Evolutionary conservation across 1,140 invertebrate species (phyloP).

Genomic region (Drosophila ironensis): DNA sequence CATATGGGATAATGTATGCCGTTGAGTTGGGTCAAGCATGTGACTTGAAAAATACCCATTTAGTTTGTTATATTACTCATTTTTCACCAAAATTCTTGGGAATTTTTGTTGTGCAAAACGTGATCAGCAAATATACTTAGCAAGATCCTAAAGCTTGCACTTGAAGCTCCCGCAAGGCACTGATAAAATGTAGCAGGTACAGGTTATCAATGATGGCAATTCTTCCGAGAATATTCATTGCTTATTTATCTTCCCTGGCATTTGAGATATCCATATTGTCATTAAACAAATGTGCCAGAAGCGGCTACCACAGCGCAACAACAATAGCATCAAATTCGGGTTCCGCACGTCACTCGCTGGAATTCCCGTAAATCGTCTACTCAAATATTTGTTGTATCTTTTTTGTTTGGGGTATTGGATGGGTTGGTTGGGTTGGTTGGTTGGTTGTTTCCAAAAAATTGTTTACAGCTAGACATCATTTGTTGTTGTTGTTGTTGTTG

Average conservation of each 20-base stretch:
- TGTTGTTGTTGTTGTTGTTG: constrained; percentile 3
- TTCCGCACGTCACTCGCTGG: constrained; percentile 73
- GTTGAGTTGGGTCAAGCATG: too few relatives aligned
- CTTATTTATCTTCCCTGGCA: constrained; percentile 18
- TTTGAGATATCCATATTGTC: constrained; percentile 68
- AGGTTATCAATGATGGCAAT: background rate
- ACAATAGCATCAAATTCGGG: constrained; percentile 53
- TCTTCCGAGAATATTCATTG: background rate
- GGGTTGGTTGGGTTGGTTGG: constrained; percentile 9
- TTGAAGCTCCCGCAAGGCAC: too few relatives aligned
- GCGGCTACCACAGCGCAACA: constrained; percentile 44
- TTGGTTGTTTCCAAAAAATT: constrained; percentile 64
- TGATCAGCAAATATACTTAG: too few relatives aligned
- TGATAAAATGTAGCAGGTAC: too few relatives aligned
- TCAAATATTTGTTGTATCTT: constrained; percentile 56
- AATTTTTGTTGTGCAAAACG: too few relatives aligned
- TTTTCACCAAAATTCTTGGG: too few relatives aligned
- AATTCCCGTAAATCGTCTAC: constrained; percentile 76
- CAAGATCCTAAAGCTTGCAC: too few relatives aligned
- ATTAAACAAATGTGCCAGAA: constrained; percentile 79
- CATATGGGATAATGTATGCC: too few relatives aligned
- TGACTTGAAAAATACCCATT: too few relatives aligned
- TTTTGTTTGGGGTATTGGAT: constrained; percentile 30
- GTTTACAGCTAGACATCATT: constrained; percentile 64
- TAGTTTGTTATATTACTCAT: too few relatives aligned